Base-by-base conservation (phyloP, 2,113 vertebrate species). In the Carassius gibelio region DNA sequence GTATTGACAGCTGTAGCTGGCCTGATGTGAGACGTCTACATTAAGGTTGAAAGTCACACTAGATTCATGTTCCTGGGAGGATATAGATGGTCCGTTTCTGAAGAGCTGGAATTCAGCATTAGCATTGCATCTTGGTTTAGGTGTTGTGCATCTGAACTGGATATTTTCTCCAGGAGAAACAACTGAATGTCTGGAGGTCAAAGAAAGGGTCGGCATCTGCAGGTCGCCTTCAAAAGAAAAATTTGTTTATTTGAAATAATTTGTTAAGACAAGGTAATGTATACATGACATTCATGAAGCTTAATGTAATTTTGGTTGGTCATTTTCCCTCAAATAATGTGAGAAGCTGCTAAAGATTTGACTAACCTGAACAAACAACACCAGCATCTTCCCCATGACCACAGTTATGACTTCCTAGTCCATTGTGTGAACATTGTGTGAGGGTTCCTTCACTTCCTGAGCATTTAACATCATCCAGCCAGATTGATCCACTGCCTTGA, bases 381-480 rank as follows among this genome's bases (percentile, higher is more conserved):
- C 92, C 92, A 8, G 90, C 92, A 68, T 94, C 93, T 91, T 94
- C 92, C 64, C 8, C 0, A 0, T 94, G 93, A 14, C 75, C 86
- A 66, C 93, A 94, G 84, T 92, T 85, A 57, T 91, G 59, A 0
- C 8, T 2, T 13, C 90, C 91, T 0, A 91, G 0, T 0, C 19
- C 30, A 8, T 1, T 84, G 59, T 92, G 92, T 1, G 4, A 0
- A 11, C 92, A 94, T 7, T 91, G 75, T 0, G 84, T 0, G 74
- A 94, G 57, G 17, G 86, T 87, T 0, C 30, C 6, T 86, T 93
- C 93, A 1, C 1, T 0, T 4, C 92, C 93, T 9, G 21, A 15
- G 78, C 93, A 94, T 23, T 59, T 30, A 34, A 94, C 89, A 83
- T 94, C 88, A 59, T 93, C 92, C 91, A 94, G 11, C 91, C 88